phyloP scores from a whole-genome alignment of 2,113 vertebrate species.

The Coturnix japonica region DNA sequence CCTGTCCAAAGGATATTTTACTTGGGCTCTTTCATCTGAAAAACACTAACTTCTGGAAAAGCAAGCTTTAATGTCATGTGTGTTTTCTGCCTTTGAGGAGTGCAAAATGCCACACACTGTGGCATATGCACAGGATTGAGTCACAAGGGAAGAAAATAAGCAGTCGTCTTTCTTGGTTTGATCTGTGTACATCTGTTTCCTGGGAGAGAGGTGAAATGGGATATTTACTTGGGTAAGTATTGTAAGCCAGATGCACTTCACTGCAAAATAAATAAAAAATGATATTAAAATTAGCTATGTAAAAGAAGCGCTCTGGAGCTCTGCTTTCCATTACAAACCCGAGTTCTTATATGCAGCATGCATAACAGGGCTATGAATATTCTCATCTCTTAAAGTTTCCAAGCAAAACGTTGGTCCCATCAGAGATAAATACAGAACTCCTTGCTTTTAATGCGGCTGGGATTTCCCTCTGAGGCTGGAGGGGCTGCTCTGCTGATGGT shows the following conservation, averaged over 20 bases:
- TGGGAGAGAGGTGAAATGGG: slow-evolving; percentile 15
- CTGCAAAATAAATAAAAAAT: slow-evolving; percentile 41
- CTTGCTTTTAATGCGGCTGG: background rate
- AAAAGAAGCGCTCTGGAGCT: background rate
- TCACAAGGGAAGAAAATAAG: slow-evolving; percentile 13
- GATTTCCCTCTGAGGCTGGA: background rate
- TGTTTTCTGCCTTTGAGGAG: slow-evolving; percentile 35
- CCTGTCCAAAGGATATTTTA: slow-evolving; percentile 12
- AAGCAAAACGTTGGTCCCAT: background rate
- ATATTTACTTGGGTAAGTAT: slow-evolving; percentile 5
- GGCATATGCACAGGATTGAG: background rate
- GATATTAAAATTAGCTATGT: slow-evolving; percentile 23
- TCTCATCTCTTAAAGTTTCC: background rate
- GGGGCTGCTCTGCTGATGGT: background rate
- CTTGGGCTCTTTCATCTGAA: slow-evolving; percentile 26
- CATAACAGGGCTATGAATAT: background rate
- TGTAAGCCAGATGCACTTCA: background rate
- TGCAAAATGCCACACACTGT: slow-evolving; percentile 17
- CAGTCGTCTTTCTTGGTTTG: background rate
- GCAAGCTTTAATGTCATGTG: slow-evolving; percentile 34
- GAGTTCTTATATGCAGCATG: background rate
- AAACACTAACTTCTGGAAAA: slow-evolving; percentile 4
- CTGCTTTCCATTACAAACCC: background rate
- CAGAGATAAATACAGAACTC: background rate
- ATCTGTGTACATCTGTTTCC: slow-evolving; percentile 1